These are phyloP conservation scores for Sphaerophoria taeniata DNA, from an alignment of 2,888 invertebrate species.

Conservation along the genomic window DNA sequence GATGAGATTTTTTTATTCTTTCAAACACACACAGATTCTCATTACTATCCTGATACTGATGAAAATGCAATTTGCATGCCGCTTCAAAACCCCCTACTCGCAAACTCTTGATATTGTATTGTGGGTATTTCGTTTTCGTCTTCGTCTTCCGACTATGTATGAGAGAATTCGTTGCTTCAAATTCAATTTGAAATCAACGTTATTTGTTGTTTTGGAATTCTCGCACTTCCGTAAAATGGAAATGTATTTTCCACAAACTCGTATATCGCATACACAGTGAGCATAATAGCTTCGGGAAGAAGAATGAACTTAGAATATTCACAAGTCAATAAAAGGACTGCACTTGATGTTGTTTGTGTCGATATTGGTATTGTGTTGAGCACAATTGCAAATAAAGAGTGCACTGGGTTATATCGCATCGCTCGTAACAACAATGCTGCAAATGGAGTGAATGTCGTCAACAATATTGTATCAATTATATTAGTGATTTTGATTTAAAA, in stretches of 20 bases:
- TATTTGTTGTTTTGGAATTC: conserved; percentile 64
- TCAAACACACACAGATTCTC: background rate
- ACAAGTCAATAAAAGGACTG: conserved; percentile 22
- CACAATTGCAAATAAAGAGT: conserved; percentile 25
- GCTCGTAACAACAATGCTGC: background rate
- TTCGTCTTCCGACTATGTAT: background rate
- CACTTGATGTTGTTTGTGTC: conserved; percentile 49
- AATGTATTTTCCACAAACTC: conserved; percentile 50
- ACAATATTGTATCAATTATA: conserved; percentile 23
- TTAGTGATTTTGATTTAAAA: conserved; percentile 23
- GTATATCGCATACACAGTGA: background rate
- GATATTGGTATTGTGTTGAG: conserved; percentile 49
- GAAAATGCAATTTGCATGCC: conserved; percentile 46
- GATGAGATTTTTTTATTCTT: conserved; percentile 4
- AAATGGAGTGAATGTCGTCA: conserved; percentile 18
- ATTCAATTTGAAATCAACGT: conserved; percentile 69
- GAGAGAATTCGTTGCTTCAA: conserved; percentile 45
- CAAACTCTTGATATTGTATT: background rate
- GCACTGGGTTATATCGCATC: background rate
- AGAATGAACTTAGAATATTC: conserved; percentile 29
- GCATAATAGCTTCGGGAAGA: background rate
- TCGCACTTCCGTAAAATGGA: conserved; percentile 65
- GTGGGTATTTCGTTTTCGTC: background rate
- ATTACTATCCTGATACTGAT: conserved; percentile 6
- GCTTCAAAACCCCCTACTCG: background rate